Evolutionary conservation across 2,797 vertebrate genomes (phyloP), one percentile per base, ranked within the genome.

Genomic region (Acipenser transmontanus): DNA sequence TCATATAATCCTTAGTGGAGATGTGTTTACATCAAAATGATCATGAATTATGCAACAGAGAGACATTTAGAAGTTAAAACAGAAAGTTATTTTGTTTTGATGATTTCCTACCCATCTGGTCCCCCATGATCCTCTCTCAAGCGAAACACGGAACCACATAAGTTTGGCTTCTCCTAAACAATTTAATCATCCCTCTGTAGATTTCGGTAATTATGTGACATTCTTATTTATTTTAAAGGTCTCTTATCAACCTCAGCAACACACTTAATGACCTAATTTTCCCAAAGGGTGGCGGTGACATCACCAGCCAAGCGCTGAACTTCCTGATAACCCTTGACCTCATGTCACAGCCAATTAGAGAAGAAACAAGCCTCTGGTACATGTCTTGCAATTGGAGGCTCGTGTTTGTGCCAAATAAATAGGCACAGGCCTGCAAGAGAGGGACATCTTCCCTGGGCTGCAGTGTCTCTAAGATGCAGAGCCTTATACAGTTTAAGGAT

Each of bases 141-240:
- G 34, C 4, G 34, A 34, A 34, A 4, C 34, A 34, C 34, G 4
- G 34, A 34, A 4, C 34, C 34, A 34, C 34, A 34, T 34, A 34
- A 34, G 34, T 34, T 34, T 34, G 71, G 77, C 79, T 81, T 84
- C 82, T 86, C 84, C 83, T 83, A 76, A 84, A 82, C 78, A 80
- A 74, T 70, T 75, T 82, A 81, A 81, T 88, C 79, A 83, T 88
- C 80, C 85, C 91, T 67, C 81, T 78, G 82, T 84, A 80, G 84
- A 82, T 85, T 83, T 72, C 77, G 74, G 82, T 76, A 84, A 84
- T 88, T 88, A 82, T 69, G 73, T 74, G 73, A 88, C 82, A 80
- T 77, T 77, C 63, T 72, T 88, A 88, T 91, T 93, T 91, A 80
- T 89, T 91, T 85, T 88, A 84, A 82, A 77, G 78, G 79, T 60